Evolutionary conservation across 2,113 vertebrate genomes (phyloP), one percentile per base, ranked within the genome.

Genomic region (Falco punctatus): DNA sequence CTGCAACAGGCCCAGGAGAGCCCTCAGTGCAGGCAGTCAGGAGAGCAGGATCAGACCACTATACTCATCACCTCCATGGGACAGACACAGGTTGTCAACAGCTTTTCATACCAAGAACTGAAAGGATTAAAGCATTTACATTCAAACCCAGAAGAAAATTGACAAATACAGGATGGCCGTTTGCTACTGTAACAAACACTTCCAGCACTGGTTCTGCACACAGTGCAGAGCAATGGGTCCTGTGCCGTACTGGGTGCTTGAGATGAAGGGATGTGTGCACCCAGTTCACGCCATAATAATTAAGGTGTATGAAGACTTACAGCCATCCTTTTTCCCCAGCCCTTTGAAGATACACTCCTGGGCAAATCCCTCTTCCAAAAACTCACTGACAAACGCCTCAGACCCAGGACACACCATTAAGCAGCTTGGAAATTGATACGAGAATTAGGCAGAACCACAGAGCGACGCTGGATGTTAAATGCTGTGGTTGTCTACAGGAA

Each of bases 201-300:
- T 75, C 30, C 30, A 27, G 0, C 2, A 7, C 15, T 5, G 3
- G 12, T 62, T 61, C 64, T 66, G 15, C 2, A 1, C n/a, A 27
- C 26, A 55, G 20, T 18, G 70, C 44, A 61, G 74, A 92, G 81
- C 44, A 44, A n/a, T 2, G 30, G 69, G 11, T 58, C 55, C 67
- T 52, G 55, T 10, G 20, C 9, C 3, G 18, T 40, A 35, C 32
- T 62, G 57, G 65, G n/a, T 32, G 32, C 72, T 57, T 1, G 1
- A 90, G 79, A 44, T 30, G 48, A 85, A 84, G 38, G 19, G 38
- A 66, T 21, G 27, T 24, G 15, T 22, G 58, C n/a, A 22, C 27
- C 20, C 33, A 62, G 35, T 23, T 67, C 44, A 16, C 27, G 49
- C 33, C 75, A 40, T 15, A 49, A 20, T 33, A 49, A 71, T 62